Conservation (phyloP, 2,113 vertebrate genomes). For the Cephalophus harveyi region DNA sequence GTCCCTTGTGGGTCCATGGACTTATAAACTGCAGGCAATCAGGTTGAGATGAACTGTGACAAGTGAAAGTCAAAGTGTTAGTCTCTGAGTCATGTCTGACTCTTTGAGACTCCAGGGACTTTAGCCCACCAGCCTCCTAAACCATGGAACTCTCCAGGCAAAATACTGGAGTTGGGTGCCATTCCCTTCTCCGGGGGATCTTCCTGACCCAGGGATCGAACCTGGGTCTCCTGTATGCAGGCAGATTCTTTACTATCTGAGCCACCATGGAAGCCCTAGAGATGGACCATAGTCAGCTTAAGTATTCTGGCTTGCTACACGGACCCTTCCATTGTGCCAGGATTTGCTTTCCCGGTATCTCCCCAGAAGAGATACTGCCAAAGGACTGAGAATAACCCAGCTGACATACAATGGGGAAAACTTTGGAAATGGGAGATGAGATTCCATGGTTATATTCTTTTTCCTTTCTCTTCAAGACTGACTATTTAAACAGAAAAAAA, state of each 20-base stretch:
- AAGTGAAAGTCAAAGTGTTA: not conserved
- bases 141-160: not conserved
- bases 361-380: not conserved
- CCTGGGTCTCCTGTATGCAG: not conserved
- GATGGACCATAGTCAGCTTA: not conserved
- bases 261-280: not conserved
- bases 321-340: not conserved
- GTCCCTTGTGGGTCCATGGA: too few relatives aligned
- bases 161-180: not conserved
- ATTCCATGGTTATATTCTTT: not conserved
- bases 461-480: not conserved
- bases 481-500: not conserved
- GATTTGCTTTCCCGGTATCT: not conserved
- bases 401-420: not conserved
- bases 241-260: not conserved
- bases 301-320: not conserved
- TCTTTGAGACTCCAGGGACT: not conserved
- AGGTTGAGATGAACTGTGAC: not conserved
- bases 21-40: not conserved
- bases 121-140: not conserved
- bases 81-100: not conserved
- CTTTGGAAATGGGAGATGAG: not conserved
- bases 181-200: not conserved
- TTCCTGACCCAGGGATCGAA: not conserved
- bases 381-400: not conserved